phyloP scores from a whole-genome alignment of 92 coral and sea anemone genomes.

The Porites evermanni region DNA sequence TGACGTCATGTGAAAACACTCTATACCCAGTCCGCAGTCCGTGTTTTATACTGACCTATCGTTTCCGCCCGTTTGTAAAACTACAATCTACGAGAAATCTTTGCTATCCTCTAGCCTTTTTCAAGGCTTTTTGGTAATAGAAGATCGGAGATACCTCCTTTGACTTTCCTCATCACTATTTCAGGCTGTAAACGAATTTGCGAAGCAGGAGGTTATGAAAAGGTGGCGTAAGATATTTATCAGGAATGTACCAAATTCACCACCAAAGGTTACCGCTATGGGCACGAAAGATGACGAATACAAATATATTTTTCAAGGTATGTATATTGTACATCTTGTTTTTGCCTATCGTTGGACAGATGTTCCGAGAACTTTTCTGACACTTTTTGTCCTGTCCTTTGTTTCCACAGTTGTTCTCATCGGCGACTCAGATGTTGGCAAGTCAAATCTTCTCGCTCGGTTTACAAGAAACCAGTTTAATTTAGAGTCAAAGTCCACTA shows the following conservation, averaged over 20 bases:
- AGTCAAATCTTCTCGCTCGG: conserved; percentile 97
- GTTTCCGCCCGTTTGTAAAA: conserved; percentile 82
- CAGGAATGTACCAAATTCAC: too few relatives aligned
- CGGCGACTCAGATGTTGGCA: conserved; percentile 99
- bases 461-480: conserved; percentile 99
- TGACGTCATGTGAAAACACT: too few relatives aligned
- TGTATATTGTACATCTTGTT: not conserved
- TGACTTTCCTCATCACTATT: not conserved
- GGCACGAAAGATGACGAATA: conserved; percentile 99
- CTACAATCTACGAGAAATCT: conserved; percentile 76
- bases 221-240: conserved; percentile 55
- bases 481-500: conserved; percentile 97
- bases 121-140: conserved; percentile 20
- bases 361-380: not conserved
- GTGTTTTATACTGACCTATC: too few relatives aligned
- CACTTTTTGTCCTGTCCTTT: conserved; percentile 6
- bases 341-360: not conserved
- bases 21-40: too few relatives aligned
- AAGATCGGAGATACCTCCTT: not conserved
- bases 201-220: conserved; percentile 14
- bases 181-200: not conserved
- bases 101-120: conserved; percentile 65
- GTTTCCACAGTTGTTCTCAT: conserved; percentile 90
- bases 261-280: conserved; percentile 76
- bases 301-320: conserved; percentile 99